Percentiles rank a stretch among this genome's conserved stretches.
phyloP scores from a whole-genome alignment of 2,113 vertebrate genomes.

The Delphinus delphis region DNA sequence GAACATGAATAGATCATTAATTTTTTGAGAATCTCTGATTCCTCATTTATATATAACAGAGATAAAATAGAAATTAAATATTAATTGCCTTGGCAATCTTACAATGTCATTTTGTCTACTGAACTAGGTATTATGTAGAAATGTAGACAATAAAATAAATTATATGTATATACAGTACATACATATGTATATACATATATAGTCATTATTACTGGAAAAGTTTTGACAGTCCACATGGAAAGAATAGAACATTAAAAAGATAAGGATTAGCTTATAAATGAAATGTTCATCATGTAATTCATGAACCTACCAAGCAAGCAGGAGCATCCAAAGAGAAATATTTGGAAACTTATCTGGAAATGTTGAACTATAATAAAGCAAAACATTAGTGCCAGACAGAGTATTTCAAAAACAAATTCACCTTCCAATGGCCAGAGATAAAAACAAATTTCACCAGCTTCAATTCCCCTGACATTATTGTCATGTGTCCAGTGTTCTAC shows the following conservation, averaged over 20 bases:
- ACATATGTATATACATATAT: background rate
- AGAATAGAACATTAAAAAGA: background rate
- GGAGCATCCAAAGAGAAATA: background rate
- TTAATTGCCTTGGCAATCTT: background rate
- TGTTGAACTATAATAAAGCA: background rate
- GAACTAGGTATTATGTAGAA: background rate
- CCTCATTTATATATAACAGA: background rate
- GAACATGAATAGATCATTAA: background rate
- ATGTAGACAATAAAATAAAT: background rate
- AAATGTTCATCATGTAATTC: background rate
- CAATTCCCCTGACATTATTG: background rate
- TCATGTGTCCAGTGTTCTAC: background rate
- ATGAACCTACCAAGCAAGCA: background rate
- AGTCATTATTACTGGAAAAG: background rate
- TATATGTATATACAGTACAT: no score
- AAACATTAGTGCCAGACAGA: background rate
- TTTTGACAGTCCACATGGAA: background rate
- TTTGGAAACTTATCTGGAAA: background rate
- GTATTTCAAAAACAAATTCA: background rate
- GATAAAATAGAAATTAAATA: background rate
- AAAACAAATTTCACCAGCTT: background rate
- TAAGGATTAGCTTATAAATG: background rate
- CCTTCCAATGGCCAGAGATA: background rate
- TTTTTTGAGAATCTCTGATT: background rate
- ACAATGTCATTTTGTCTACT: background rate